Base-by-base conservation (phyloP, 2,888 invertebrate species). In the Caenorhabditis panamensis region DNA sequence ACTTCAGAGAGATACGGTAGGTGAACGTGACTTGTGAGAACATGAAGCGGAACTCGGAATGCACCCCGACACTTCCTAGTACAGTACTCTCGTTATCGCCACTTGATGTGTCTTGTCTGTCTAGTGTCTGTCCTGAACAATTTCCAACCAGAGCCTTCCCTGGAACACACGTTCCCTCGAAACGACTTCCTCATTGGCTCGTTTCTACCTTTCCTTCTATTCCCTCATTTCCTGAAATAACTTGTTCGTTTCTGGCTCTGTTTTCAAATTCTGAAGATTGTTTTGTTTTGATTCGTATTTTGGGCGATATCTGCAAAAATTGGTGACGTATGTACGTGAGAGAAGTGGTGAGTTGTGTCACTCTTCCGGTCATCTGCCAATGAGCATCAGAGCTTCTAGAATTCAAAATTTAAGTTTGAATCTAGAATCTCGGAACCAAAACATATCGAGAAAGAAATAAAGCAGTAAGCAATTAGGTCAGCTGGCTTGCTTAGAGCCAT, bases 1-100 rank as follows among this genome's bases (percentile, higher is more conserved):
- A 26, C 53, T 53, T 41, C 20, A 61, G 26, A 61, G 44, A 6
- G n/a, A 28, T 62, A 62, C 62, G 62, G 62, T 62, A 62, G 62
- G 47, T n/a, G 8, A 16, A 61, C 44, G 44, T 62, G 62, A 62
- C 24, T 44, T 61, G n/a, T 0, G 11, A 41, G 41, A 41, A 41
- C 41, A 13, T 6, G 2, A 13, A 13, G 13, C 41, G 13, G 41
- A 11, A 6, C 11, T 41, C 13, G 41, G 11, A 13, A 41, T 6
- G n/a, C n/a, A n/a, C n/a, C n/a, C n/a, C n/a, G n/a, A n/a, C n/a
- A n/a, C n/a, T n/a, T n/a, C n/a, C n/a, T n/a, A n/a, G n/a, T 6
- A 41, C 41, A 41, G 41, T 41, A 13, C 13, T 13, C 41, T 41
- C 31, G 41, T 41, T 13, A 13, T 41, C 41, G 41, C 9, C 31